Base-by-base conservation (phyloP, 2,797 vertebrate genomes). In the Chaenodraco wilsoni region DNA sequence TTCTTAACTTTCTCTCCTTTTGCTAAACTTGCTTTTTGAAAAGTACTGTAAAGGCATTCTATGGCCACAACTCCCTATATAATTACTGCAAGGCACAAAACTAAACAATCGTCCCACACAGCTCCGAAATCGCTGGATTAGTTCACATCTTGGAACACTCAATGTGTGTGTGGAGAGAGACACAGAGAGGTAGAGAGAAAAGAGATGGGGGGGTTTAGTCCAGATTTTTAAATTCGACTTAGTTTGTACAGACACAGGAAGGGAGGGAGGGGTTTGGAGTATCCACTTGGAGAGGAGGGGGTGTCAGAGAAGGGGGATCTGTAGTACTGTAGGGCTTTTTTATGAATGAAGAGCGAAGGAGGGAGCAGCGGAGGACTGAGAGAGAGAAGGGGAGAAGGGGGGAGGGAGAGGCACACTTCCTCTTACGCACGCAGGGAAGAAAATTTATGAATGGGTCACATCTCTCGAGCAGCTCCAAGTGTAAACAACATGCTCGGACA, bases 171-270 rank as follows among this genome's bases (percentile, higher is more conserved):
- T 48, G 51, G 48, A 66, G 60, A 59, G 66, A 67, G 23, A 64
- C 31, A 31, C 49, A 69, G 69, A 77, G 65, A 82, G 63, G 48
- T 15, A 50, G 27, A 61, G 74, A 31, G 72, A 83, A 58, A 83
- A 45, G 52, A 58, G 67, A 57, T 40, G 66, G 46, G 51, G 56
- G 56, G n/a, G 62, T 65, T 72, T 75, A 23, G 69, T 72, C 72
- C 75, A 86, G 83, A 91, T 90, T 91, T 91, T 91, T 83, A 86
- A 93, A 91, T 91, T 89, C 78, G 46, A 88, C 88, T 93, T 83
- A 83, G 92, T 93, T 92, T 91, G 89, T 91, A 84, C 86, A 92
- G 93, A 93, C 87, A 95, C 94, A 95, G 94, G 94, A 95, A 94
- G 93, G 88, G 93, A 93, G 86, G 88, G 94, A 93, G 88, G 91